Percentiles rank a stretch among this genome's conserved stretches.
phyloP scores from a whole-genome alignment of 35 echinoderm and acorn worm species.

The Lytechinus pictus region DNA sequence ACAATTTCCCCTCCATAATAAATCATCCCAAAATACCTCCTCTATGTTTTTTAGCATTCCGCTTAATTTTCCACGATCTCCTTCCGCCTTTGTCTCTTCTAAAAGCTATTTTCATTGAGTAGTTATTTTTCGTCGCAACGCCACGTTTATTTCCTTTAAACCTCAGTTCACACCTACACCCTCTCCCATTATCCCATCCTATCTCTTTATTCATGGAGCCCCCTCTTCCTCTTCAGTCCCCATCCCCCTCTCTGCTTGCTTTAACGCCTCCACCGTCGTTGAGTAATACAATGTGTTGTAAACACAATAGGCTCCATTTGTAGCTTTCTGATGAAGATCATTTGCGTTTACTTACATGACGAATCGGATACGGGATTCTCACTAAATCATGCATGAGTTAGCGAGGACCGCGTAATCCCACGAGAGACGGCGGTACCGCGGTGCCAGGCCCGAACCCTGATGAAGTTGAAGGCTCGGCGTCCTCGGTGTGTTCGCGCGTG shows the following conservation, averaged over 20 bases:
- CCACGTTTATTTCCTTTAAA: no score
- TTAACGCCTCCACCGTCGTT: neutral
- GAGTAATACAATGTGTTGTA: constrained; percentile 30
- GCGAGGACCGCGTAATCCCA: neutral
- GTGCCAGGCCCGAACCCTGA: neutral
- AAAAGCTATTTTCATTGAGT: no score
- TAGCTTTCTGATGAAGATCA: neutral
- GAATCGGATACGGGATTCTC: constrained; percentile 34
- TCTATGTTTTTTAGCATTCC: neutral
- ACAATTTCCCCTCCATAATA: neutral
- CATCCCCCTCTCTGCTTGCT: neutral
- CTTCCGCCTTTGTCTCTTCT: neutral
- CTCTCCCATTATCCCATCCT: neutral
- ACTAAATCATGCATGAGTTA: constrained; percentile 44
- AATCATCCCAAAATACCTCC: neutral
- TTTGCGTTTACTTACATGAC: constrained; percentile 24
- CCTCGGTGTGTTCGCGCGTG: neutral
- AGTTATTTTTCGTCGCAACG: no score
- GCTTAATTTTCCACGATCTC: neutral
- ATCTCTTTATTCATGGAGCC: neutral
- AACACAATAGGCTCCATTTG: constrained; percentile 27
- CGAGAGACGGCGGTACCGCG: no score
- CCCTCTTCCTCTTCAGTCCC: neutral
- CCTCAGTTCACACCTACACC: no score
- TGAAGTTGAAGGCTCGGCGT: neutral